Evolutionary conservation across 2,888 invertebrate species (phyloP), one percentile per base, ranked within the genome.

Genomic region (Napeogenes sylphis): DNA sequence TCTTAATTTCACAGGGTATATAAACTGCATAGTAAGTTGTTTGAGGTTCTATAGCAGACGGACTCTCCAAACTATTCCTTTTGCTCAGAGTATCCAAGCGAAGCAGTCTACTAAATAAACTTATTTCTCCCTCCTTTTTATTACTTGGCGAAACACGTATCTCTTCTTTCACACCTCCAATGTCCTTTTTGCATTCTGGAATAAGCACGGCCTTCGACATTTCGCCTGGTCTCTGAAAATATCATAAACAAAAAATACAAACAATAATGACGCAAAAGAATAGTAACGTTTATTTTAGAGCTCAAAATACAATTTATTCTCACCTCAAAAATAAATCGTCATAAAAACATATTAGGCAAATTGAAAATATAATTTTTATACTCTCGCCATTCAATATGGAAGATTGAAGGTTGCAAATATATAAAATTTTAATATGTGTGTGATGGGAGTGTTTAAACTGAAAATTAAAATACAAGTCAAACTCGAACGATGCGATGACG

Each of bases 1-100:
- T 88, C 66, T 90, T 91, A 35, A 89, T 83, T 80, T 91, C 91
- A 70, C 89, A 90, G n/a, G 91, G 90, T 74, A 91, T 90, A 67
- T 89, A 91, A n/a, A 91, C 91, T 69, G 89, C 91, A 73, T 90
- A 91, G 67, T 85, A 91, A 0, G 80, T 87, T 4, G 74, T 75
- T 2, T 82, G 78, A 2, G 90, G 83, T 55, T 87, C 87, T 14
- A 75, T 69, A 12, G 73, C 68, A 45, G 81, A 79, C 4, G 87
- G 85, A 56, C 82, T 87, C 30, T 77, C 83, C 3, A 80, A 61
- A 72, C 65, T 79, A 45, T 67, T 78, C 66, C 79, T 83, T 69
- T 85, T 88, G 10, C 77, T 75, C 54, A 85, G 71, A 3, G 83
- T 70, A 68, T 90, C 88, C n/a, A 90, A 77, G 51, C 90, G 77